Evolutionary conservation across 2,113 vertebrate species (phyloP), one percentile per base, ranked within the genome.

Genomic region (Cephalopterus ornatus): DNA sequence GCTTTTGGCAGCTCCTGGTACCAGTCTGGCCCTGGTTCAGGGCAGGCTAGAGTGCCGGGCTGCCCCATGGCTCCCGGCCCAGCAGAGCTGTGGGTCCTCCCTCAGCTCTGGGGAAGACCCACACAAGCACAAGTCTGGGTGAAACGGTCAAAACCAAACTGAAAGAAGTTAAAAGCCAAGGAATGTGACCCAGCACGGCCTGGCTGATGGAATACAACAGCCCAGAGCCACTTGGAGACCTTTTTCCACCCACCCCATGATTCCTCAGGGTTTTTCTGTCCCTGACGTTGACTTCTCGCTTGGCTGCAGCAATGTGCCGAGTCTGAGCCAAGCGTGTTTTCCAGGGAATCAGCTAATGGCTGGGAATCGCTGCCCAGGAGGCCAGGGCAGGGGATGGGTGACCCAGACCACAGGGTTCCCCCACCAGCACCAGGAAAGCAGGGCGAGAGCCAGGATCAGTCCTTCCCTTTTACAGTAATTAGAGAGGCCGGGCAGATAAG

Each of bases 401-500:
- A 47, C 79, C 58, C 63, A 46, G 41, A 47, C 74, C 39, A 39
- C 8, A 5, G 56, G 32, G 37, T 30, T 33, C n/a, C 26, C 63
- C 49, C 33, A 59, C 41, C 6, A 13, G 41, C 74, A 74, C 37
- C 11, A 1, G 53, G 67, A 47, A 59, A 56, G 23, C 0, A 0
- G 17, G 47, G n/a, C 0, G 0, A 72, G 63, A 39, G 42, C 26
- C 22, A 27, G 55, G n/a, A 56, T 26, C 2, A 8, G 44, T 74
- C 83, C 74, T 97, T 92, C 76, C 77, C 87, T 95, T 97, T 96
- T 92, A 90, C 79, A 88, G 88, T 59, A 89, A 50, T 85, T 66
- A 91, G 1, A 86, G 78, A 20, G 44, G 83, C 28, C 13, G 24
- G 46, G 92, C 47, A 8, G 89, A 83, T 49, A 8, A 2, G 46